Evolutionary conservation across 1,140 invertebrate species (phyloP), one percentile per base, ranked within the genome.

Genomic region (Sarcophaga bullata): DNA sequence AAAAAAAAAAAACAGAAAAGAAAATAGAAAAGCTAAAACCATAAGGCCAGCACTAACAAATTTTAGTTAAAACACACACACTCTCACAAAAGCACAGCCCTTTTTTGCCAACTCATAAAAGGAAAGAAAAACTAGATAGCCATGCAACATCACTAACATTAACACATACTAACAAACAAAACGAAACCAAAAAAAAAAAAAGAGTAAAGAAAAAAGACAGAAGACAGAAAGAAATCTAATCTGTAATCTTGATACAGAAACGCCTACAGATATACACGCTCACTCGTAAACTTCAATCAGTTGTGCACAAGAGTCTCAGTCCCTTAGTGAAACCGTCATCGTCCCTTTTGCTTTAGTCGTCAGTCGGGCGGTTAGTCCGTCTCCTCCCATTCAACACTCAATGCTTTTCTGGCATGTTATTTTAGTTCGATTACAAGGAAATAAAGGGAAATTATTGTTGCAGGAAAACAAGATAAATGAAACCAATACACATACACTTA

Each of bases 361-460:
- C 62, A 7, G 8, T 19, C 4, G 9, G n/a, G 8, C 17, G 19
- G 62, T 68, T 17, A 68, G 62, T 68, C 62, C 19, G n/a, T 13
- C 54, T 58, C 15, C 7, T 58, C 15, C 54, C 54, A 6, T 58
- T 58, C 25, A 37, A 37, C 25, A 37, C 4, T 37, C 1, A 37
- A 37, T 2, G 25, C 25, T 37, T 37, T 4, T 37, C 1, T 37
- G 25, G 25, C 25, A 37, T 37, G 25, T 37, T 37, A 2, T 37
- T 37, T 68, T 68, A 25, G 19, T 19, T n/a, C n/a, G 62, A 68
- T 68, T 19, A 68, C 62, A 68, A 68, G 62, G 62, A 68, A 68
- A 68, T 68, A 68, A 68, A 68, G 62, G 62, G 62, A 17, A 68
- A 68, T 68, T 19, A 17, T 9, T 19, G 17, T 68, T 68, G 9